Evolutionary conservation across 2,797 vertebrate genomes (phyloP).

Genomic region (Stomatorhinus walkeri): DNA sequence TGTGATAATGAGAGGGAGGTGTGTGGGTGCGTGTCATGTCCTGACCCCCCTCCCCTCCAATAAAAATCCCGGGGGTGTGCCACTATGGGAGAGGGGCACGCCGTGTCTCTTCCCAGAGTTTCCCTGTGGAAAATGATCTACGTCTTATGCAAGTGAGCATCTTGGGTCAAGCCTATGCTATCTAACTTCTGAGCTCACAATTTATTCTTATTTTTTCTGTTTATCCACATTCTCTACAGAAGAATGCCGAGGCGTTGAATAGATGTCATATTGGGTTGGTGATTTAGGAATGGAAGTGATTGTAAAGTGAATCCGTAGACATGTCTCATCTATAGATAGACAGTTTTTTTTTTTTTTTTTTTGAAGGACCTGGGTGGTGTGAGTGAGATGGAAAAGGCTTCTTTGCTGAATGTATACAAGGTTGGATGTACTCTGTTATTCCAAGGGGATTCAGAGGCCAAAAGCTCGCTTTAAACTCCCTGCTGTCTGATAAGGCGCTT

Average conservation of each 20-base stretch:
- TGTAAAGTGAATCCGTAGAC: background rate
- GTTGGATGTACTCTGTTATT: conserved; percentile 2
- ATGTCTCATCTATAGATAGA: background rate
- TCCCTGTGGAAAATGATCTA: conserved; percentile 2
- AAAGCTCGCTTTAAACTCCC: background rate
- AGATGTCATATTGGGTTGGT: background rate
- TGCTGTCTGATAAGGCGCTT: background rate
- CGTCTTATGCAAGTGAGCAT: background rate
- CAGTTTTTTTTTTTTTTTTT: background rate
- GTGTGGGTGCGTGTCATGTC: background rate
- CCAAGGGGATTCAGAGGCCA: background rate
- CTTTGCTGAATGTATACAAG: conserved; percentile 17
- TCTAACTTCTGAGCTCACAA: background rate
- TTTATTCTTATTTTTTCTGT: background rate
- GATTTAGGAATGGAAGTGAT: background rate
- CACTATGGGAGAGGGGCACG: background rate
- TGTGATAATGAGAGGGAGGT: background rate
- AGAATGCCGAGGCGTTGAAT: background rate
- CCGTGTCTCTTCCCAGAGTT: background rate
- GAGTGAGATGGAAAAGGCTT: background rate
- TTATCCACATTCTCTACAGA: background rate
- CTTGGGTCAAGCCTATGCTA: background rate
- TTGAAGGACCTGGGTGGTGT: background rate
- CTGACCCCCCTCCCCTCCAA: background rate
- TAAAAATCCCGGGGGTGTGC: background rate